Evolutionary conservation across 2,888 invertebrate species (phyloP).

Genomic region (Malthinus seriepunctatus): DNA sequence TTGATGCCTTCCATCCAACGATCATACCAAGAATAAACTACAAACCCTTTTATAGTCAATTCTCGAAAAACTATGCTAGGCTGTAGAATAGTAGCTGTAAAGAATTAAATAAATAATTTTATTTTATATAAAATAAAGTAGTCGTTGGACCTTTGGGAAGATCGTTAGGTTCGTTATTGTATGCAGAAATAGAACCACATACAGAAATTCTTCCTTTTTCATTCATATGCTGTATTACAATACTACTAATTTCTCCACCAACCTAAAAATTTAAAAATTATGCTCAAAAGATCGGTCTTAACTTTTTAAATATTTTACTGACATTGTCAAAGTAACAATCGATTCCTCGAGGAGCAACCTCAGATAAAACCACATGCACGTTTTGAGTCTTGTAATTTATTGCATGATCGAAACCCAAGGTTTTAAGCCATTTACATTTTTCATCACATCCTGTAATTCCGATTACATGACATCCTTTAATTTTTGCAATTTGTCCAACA

Average conservation of each 20-base stretch:
- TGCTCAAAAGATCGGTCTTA: neutral
- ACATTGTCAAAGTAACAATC: conserved; percentile 82
- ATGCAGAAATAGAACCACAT: conserved; percentile 68
- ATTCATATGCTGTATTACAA: conserved; percentile 66
- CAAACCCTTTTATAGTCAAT: conserved; percentile 67
- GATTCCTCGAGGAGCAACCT: conserved; percentile 69
- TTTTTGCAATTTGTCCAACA: conserved; percentile 80
- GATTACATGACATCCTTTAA: conserved; percentile 69
- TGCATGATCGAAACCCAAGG: conserved; percentile 68
- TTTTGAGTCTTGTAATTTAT: conserved; percentile 73
- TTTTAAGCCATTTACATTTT: conserved; percentile 72
- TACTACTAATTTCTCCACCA: conserved; percentile 66
- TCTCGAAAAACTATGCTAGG: conserved; percentile 60
- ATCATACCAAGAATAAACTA: conserved; percentile 58
- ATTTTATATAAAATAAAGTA: no score
- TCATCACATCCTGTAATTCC: conserved; percentile 73
- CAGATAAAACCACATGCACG: conserved; percentile 59
- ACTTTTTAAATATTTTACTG: no score
- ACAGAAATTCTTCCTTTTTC: conserved; percentile 63
- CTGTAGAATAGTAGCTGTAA: conserved; percentile 59
- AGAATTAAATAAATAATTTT: neutral
- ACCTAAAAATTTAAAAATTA: conserved; percentile 52
- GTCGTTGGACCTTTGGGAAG: conserved; percentile 29
- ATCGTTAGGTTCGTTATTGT: conserved; percentile 58
- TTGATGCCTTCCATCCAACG: conserved; percentile 65